phyloP scores from a whole-genome alignment of 2,113 vertebrate species.

The Sinocyclocheilus anshuiensis region DNA sequence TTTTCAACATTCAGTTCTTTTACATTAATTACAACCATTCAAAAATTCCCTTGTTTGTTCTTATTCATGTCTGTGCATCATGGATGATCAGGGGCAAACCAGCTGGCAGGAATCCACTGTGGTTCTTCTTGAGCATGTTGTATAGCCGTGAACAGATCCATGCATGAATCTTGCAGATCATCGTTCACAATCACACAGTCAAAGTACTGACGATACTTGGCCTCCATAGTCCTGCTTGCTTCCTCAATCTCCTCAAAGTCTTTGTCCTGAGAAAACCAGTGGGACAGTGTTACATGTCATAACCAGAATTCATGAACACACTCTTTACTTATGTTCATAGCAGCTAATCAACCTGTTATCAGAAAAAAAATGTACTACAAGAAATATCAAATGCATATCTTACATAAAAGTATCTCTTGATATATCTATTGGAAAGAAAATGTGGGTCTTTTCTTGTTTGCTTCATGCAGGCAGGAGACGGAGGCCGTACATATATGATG shows the following conservation, averaged over 20 bases:
- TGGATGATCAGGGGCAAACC: slow-evolving; percentile 72
- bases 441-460: slow-evolving; percentile 81
- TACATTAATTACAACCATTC: neutral
- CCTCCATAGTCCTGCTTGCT: slow-evolving; percentile 80
- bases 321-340: neutral
- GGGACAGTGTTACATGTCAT: neutral
- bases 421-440: slow-evolving; percentile 79
- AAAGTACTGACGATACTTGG: slow-evolving; percentile 86
- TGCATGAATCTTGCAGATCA: slow-evolving; percentile 79
- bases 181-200: slow-evolving; percentile 86
- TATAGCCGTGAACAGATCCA: slow-evolving; percentile 77
- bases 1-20: neutral
- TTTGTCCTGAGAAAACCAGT: slow-evolving; percentile 77
- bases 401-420: slow-evolving; percentile 85
- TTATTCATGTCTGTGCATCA: slow-evolving; percentile 51
- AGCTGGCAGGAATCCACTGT: slow-evolving; percentile 86
- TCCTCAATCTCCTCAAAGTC: slow-evolving; percentile 88
- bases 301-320: neutral
- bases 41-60: neutral
- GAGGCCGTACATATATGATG: slow-evolving; percentile 88
- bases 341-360: neutral
- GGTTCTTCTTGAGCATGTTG: slow-evolving; percentile 82
- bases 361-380: neutral
- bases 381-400: slow-evolving; percentile 34
- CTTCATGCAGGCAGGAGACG: slow-evolving; percentile 78